These are phyloP conservation scores for Azemiops feae DNA, from an alignment of 2,113 vertebrate species.

Conservation along the genomic window DNA sequence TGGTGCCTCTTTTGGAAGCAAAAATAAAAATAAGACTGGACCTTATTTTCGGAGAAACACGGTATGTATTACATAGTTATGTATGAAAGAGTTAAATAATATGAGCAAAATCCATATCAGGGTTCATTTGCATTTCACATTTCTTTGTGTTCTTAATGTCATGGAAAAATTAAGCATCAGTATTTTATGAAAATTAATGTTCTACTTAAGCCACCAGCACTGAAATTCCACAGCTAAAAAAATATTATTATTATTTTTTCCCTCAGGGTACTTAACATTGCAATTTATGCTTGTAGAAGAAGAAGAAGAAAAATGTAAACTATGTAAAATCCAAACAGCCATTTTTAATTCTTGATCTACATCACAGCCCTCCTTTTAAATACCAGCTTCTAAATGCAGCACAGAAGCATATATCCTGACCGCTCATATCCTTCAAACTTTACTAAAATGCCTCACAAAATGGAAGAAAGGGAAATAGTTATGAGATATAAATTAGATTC, in stretches of 20 bases:
- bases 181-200: constrained; percentile 16
- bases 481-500: not conserved
- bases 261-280: not conserved
- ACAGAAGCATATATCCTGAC: not conserved
- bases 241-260: not conserved
- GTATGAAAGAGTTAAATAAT: not conserved
- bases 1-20: no score
- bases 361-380: not conserved
- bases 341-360: constrained; percentile 19
- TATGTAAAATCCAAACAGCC: not conserved
- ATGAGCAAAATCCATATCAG: not conserved
- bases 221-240: constrained; percentile 10
- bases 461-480: not conserved
- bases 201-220: not conserved
- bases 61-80: not conserved
- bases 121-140: not conserved
- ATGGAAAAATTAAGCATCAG: not conserved
- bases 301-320: not conserved
- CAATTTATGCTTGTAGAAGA: not conserved
- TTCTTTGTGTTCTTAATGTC: not conserved
- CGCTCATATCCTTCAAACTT: not conserved
- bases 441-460: not conserved
- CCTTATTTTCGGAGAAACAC: no score
- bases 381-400: not conserved
- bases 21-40: no score